Evolutionary conservation across 2,888 invertebrate species (phyloP).

Genomic region (Eristalis intricaria): DNA sequence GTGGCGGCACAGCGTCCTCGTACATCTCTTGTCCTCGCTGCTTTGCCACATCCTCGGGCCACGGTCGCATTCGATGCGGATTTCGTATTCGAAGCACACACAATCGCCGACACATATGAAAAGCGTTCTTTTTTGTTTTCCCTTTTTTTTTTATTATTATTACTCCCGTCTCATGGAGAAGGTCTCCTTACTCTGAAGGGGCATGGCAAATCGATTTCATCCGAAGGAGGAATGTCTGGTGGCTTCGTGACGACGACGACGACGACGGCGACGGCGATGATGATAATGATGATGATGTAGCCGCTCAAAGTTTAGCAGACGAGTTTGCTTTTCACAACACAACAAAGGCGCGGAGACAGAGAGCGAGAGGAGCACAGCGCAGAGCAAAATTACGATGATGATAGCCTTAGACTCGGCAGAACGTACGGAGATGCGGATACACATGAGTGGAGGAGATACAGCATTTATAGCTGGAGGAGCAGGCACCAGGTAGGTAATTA

Average conservation of each 20-base stretch:
- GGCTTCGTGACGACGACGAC: background rate
- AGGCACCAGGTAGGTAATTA: conserved; percentile 11
- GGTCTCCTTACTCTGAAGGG: conserved; percentile 1
- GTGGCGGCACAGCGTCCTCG: background rate
- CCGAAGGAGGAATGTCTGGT: conserved; percentile 58
- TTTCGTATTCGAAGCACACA: conserved; percentile 59
- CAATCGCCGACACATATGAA: conserved; percentile 62
- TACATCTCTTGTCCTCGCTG: background rate
- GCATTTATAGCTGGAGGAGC: background rate
- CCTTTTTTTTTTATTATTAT: conserved; percentile 22
- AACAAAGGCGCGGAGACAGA: background rate
- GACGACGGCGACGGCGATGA: background rate
- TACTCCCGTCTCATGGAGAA: conserved; percentile 16
- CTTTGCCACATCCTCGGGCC: background rate
- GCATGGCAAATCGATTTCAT: conserved; percentile 66
- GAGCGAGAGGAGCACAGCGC: conserved; percentile 5
- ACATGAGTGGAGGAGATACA: background rate
- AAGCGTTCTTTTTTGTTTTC: conserved; percentile 22
- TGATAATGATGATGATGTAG: conserved; percentile 1
- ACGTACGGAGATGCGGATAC: background rate
- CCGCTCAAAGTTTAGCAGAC: conserved; percentile 2
- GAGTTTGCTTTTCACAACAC: background rate
- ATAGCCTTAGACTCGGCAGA: conserved; percentile 8
- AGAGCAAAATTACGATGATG: conserved; percentile 55
- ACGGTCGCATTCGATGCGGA: conserved; percentile 38